These are phyloP conservation scores for Halcyon smyrnensis DNA, from an alignment of 2,797 vertebrate species.

Conservation along the genomic window DNA sequence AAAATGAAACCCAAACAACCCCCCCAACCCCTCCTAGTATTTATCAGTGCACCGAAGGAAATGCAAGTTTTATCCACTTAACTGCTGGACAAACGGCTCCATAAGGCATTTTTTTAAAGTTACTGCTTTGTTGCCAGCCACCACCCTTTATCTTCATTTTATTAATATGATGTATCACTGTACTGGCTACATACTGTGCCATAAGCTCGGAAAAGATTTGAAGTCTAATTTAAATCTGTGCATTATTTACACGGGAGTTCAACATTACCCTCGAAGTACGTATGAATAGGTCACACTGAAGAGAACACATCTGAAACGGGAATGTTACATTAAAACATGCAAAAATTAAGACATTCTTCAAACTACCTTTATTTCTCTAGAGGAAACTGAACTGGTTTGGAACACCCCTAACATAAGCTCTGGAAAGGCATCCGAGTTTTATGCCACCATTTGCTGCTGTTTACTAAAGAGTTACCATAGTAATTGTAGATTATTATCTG, in stretches of 20 bases:
- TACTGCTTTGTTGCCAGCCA: slow-evolving; percentile 28
- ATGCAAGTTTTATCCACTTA: slow-evolving; percentile 79
- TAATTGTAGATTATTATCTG: slow-evolving; percentile 10
- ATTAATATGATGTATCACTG: not conserved
- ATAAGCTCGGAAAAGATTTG: not conserved
- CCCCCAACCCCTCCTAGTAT: slow-evolving; percentile 40
- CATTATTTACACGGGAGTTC: slow-evolving; percentile 5
- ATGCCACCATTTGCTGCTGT: slow-evolving; percentile 11
- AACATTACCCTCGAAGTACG: not conserved
- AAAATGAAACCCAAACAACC: not conserved
- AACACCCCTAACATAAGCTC: not conserved
- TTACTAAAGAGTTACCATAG: slow-evolving; percentile 25
- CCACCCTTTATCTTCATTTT: not conserved
- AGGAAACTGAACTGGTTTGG: not conserved
- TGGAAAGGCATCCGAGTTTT: not conserved
- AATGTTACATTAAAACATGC: not conserved
- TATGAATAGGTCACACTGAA: not conserved
- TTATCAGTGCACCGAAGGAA: slow-evolving; percentile 85
- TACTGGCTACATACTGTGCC: not conserved
- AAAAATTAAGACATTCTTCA: not conserved
- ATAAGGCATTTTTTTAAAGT: slow-evolving; percentile 23
- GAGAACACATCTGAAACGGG: not conserved
- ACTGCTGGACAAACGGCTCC: slow-evolving; percentile 78
- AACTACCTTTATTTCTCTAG: not conserved
- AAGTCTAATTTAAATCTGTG: not conserved